These are phyloP conservation scores for Eupithecia abbreviata DNA, from an alignment of 2,888 invertebrate genomes.

Conservation along the genomic window DNA sequence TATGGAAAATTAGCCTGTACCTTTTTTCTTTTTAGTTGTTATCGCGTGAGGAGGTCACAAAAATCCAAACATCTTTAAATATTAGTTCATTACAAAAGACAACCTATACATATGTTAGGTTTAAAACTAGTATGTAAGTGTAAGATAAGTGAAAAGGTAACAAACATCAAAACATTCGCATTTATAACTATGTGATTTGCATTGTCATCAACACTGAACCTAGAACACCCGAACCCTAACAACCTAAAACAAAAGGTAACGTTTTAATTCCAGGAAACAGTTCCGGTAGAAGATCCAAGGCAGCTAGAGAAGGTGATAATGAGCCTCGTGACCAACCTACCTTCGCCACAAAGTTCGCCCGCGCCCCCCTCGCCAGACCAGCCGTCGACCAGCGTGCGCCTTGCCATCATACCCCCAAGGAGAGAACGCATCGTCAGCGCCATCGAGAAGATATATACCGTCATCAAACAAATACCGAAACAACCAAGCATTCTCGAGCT, in stretches of 20 bases:
- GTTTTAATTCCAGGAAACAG: slow-evolving; percentile 48
- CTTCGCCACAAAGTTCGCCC: slow-evolving; percentile 50
- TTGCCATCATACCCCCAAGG: slow-evolving; percentile 66
- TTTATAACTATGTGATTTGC: background rate
- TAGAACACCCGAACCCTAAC: too few species aligned
- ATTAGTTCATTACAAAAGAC: too few species aligned
- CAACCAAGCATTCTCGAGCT: slow-evolving; percentile 11
- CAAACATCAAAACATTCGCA: background rate
- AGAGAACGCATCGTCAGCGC: slow-evolving; percentile 67
- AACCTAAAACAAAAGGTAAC: background rate
- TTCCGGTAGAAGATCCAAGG: slow-evolving; percentile 86
- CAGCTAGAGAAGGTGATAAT: slow-evolving; percentile 88
- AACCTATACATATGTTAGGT: too few species aligned
- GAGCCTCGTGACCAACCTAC: slow-evolving; percentile 80
- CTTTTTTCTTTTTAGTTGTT: background rate
- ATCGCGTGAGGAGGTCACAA: background rate
- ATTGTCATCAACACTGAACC: background rate
- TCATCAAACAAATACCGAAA: slow-evolving; percentile 54
- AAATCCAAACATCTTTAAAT: too few species aligned
- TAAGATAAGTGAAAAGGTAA: background rate
- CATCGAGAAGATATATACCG: slow-evolving; percentile 68
- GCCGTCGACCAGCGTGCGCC: slow-evolving; percentile 31
- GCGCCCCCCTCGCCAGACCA: slow-evolving; percentile 14
- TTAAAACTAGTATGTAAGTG: too few species aligned
- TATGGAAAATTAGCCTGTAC: background rate